A percentile compares a stretch with the other conserved stretches of the same genome.
phyloP scores from a whole-genome alignment of 2,888 invertebrate species.

The Lampropteryx suffumata region DNA sequence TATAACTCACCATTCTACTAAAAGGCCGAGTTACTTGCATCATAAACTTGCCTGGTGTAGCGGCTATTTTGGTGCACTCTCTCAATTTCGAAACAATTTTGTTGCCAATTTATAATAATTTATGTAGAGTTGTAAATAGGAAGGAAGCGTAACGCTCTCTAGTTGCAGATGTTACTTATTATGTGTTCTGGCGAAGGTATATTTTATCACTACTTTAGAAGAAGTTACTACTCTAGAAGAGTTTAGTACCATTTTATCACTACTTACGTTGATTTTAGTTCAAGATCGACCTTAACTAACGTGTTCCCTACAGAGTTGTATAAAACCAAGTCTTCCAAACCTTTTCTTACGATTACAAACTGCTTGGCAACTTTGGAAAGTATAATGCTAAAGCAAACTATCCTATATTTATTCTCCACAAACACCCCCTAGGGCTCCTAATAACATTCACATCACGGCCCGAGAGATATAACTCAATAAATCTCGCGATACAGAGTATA shows the following conservation, averaged over 20 bases:
- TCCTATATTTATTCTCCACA: slow-evolving; percentile 10
- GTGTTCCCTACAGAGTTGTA: background rate
- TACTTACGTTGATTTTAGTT: no score
- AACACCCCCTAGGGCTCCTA: slow-evolving; percentile 14
- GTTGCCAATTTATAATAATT: slow-evolving; percentile 35
- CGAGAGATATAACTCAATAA: slow-evolving; percentile 28
- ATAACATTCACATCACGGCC: slow-evolving; percentile 30
- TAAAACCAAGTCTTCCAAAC: background rate
- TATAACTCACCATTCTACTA: slow-evolving; percentile 27
- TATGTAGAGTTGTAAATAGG: slow-evolving; percentile 35
- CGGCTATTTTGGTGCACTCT: slow-evolving; percentile 20
- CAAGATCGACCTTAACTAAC: no score
- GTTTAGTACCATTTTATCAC: no score
- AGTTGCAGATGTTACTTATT: slow-evolving; percentile 15
- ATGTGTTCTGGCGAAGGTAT: background rate
- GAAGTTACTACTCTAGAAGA: no score
- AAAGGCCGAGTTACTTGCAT: slow-evolving; percentile 31
- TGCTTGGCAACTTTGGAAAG: slow-evolving; percentile 1
- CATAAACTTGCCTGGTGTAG: slow-evolving; percentile 30
- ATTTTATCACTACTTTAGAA: no score
- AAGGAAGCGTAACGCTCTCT: slow-evolving; percentile 17
- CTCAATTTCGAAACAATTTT: slow-evolving; percentile 34
- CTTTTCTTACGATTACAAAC: background rate
- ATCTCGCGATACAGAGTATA: slow-evolving; percentile 30
- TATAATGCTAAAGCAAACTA: slow-evolving; percentile 12